Evolutionary conservation across 2,797 vertebrate species (phyloP), one percentile per base, ranked within the genome.

Genomic region (Protonibea diacanthus): DNA sequence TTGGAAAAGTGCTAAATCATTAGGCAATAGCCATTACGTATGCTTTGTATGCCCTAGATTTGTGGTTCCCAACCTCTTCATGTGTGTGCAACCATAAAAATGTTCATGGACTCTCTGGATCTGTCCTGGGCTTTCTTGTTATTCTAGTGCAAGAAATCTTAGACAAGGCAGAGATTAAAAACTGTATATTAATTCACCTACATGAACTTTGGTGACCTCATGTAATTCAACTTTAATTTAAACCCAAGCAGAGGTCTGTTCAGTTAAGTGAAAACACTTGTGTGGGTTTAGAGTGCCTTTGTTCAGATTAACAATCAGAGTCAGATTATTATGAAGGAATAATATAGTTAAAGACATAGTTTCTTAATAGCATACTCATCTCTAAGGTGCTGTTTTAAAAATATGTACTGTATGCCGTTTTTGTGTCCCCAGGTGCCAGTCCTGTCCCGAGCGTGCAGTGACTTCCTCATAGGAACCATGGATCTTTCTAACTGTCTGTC

Each of bases 381-480:
- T 61, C 4, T 6, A 6, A 25, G 7, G 17, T 59, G 38, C 20
- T 15, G 13, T 6, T n/a, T 59, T 57, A 18, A 27, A 14, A 15
- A 15, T n/a, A 2, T 23, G 48, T 52, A 15, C 20, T 55, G 1
- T 59, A 18, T 33, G 20, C 44, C 6, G 3, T 44, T 42, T 42
- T 10, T 94, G 40, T 96, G 91, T 90, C 90, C 92, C 89, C 94
- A 98, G 94, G 96, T 98, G 45, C 92, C 96, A 14, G 93, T 96
- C 73, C 94, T 99, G 84, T 96, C 95, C 51, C 95, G 92, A 91
- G 97, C 97, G 49, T 99, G 98, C 94, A 97, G 97, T 89, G 96
- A 98, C 94, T 99, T 98, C 92, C 93, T 99, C 88, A 96, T 97
- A 91, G 95, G 95, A 93, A 96, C 94, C 51, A 95, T 98, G 77